Evolutionary conservation across 2,113 vertebrate species (phyloP).

Genomic region (Rostratula benghalensis): DNA sequence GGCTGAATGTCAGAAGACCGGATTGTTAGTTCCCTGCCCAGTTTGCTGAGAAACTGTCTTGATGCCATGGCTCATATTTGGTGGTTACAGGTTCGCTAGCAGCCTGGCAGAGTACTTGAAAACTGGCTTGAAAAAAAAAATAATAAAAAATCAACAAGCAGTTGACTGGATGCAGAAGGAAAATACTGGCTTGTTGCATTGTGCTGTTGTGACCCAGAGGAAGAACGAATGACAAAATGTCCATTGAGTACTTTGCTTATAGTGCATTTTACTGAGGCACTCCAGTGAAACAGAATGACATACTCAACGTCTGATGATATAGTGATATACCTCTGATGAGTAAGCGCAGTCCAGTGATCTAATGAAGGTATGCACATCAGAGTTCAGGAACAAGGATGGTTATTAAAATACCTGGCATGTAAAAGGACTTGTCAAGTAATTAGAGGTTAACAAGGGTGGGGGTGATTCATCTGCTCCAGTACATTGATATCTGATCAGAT

Average conservation of each 20-base stretch:
- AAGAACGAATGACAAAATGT: neutral
- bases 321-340: neutral
- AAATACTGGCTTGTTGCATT: neutral
- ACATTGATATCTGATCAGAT: neutral
- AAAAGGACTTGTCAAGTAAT: neutral
- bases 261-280: neutral
- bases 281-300: neutral
- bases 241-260: neutral
- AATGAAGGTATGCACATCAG: neutral
- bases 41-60: neutral
- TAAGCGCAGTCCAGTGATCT: neutral
- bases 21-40: neutral
- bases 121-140: neutral
- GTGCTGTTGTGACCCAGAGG: neutral
- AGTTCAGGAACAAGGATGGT: neutral
- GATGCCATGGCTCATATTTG: neutral
- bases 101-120: neutral
- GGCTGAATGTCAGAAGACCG: neutral
- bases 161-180: conserved; percentile 3
- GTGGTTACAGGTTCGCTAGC: neutral
- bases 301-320: neutral
- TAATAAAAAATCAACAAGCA: neutral
- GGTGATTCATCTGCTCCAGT: neutral
- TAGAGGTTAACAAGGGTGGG: neutral
- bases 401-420: neutral